These are phyloP conservation scores for Rhinoderma darwinii DNA, from an alignment of 2,113 vertebrate species.

Conservation along the genomic window DNA sequence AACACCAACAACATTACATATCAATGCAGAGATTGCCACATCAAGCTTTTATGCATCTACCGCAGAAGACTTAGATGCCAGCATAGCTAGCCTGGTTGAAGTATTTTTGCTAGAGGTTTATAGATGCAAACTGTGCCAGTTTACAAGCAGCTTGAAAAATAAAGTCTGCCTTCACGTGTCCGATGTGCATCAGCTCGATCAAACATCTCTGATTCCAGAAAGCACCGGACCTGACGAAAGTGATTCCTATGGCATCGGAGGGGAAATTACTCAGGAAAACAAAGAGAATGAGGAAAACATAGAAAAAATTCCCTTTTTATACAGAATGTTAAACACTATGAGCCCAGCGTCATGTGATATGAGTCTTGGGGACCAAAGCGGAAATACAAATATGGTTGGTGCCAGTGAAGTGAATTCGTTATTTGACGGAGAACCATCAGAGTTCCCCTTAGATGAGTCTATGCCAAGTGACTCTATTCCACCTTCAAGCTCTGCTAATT, in stretches of 20 bases:
- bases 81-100: conserved; percentile 65
- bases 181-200: conserved; percentile 52
- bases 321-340: conserved; percentile 69
- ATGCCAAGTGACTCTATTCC: conserved; percentile 47
- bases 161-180: conserved; percentile 66
- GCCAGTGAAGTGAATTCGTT: conserved; percentile 72
- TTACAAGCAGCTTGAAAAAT: conserved; percentile 68
- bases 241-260: conserved; percentile 50
- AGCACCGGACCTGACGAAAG: conserved; percentile 55
- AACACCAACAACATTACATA: conserved; percentile 60
- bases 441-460: conserved; percentile 66
- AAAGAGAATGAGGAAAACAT: conserved; percentile 68
- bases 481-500: conserved; percentile 59
- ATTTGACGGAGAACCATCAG: conserved; percentile 67
- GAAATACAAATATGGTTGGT: conserved; percentile 62
- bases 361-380: conserved; percentile 57
- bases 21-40: conserved; percentile 46
- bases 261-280: conserved; percentile 63
- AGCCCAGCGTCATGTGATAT: conserved; percentile 68
- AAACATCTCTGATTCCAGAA: not conserved
- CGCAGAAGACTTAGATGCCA: conserved; percentile 63
- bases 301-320: conserved; percentile 67
- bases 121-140: conserved; percentile 71
- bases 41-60: conserved; percentile 65
- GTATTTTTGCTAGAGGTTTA: conserved; percentile 71